phyloP scores from a whole-genome alignment of 2,797 vertebrate species.

The Neosalanx taihuensis region DNA sequence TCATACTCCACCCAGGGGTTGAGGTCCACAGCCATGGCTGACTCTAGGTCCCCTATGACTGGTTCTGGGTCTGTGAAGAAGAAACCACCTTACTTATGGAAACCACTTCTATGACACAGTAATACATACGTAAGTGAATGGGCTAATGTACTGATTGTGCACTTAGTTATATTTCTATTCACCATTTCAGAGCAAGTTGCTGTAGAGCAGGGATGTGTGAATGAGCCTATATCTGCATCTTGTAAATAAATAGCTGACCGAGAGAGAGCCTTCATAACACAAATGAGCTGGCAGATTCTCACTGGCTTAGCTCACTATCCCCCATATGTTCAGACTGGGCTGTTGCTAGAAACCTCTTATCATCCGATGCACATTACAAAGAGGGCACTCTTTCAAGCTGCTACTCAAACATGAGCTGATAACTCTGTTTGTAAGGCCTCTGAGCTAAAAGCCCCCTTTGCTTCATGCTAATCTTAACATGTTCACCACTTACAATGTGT shows the following conservation, averaged over 20 bases:
- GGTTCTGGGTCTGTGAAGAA: conserved; percentile 82
- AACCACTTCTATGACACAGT: neutral
- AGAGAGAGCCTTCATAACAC: neutral
- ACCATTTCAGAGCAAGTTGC: no score
- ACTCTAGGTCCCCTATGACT: conserved; percentile 94
- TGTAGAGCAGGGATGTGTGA: no score
- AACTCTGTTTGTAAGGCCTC: conserved; percentile 60
- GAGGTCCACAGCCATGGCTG: conserved; percentile 90
- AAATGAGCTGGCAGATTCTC: conserved; percentile 10
- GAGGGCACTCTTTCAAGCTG: conserved; percentile 53
- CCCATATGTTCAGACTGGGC: conserved; percentile 24
- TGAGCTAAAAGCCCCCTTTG: conserved; percentile 49
- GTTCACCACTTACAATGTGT: conserved; percentile 55
- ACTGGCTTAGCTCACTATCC: conserved; percentile 29
- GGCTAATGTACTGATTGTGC: no score
- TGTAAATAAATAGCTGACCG: neutral
- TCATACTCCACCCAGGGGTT: conserved; percentile 99
- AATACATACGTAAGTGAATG: neutral
- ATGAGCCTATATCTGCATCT: no score
- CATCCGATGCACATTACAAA: conserved; percentile 44
- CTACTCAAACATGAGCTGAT: conserved; percentile 67
- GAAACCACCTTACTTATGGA: no score
- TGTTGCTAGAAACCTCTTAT: conserved; percentile 46
- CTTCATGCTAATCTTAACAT: conserved; percentile 55
- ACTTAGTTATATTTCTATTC: no score